Evolutionary conservation across 2,113 vertebrate species (phyloP), one percentile per base, ranked within the genome.

Genomic region (Galbula dea): DNA sequence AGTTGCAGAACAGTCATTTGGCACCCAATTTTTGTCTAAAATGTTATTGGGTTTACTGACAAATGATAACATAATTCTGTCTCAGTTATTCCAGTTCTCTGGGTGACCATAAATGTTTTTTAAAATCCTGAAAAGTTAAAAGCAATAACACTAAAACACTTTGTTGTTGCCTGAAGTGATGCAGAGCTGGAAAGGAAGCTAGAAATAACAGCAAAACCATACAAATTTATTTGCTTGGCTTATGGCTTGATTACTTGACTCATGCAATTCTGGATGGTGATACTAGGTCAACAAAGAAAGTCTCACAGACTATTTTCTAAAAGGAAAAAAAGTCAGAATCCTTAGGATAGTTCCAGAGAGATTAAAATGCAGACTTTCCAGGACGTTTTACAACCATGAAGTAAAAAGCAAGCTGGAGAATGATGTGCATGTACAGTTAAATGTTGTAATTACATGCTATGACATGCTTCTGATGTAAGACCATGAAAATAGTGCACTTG

Each of bases 91-190:
- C 69, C n/a, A 91, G 17, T 62, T 85, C 62, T 78, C 61, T 11
- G 10, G 86, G 73, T 87, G 90, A 84, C 78, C 80, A 32, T 51
- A 94, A 93, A 95, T 83, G 43, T 20, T 24, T 92, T 91, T 90
- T 85, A 43, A 30, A 69, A 79, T 94, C 66, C 92, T 89, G 76
- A 57, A 62, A 95, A 95, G 69, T 91, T 92, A 86, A 90, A 94
- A 86, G 49, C 14, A 77, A 23, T 83, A 80, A 32, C 41, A 66
- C 30, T 54, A 55, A 91, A 93, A 83, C 11, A 36, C 36, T 87
- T 79, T 84, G 79, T 95, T 91, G 83, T 86, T 96, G 88, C 85
- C 81, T 88, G 71, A 95, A 97, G 95, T 96, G 91, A 90, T 93
- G 46, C 24, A 85, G 75, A 32, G 3, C 41, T 65, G 89, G 52